Base-by-base conservation (phyloP, 2,888 invertebrate genomes). In the Nemapogon koenigi region DNA sequence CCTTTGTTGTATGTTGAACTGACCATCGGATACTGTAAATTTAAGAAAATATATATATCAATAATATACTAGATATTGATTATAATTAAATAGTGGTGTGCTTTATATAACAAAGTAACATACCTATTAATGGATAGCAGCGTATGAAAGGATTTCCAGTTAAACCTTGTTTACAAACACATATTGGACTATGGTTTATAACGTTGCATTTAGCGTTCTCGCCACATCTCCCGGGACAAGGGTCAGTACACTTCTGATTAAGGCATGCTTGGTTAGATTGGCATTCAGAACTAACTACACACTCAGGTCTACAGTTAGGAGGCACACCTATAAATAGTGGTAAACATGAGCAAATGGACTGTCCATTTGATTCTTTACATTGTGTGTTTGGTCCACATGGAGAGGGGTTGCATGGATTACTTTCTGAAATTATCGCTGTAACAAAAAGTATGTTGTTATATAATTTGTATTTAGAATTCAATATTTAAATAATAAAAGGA, bases 341-440 rank as follows among this genome's bases (percentile, higher is more conserved):
- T 31, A 84, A 63, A 55, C 89, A 90, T 2, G 87, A 86, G 54
- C 89, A 89, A 4, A 88, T 85, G 1, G 88, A 86, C 57, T 89
- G 88, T 7, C 82, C 81, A 52, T 89, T 88, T 3, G 84, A 72
- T 60, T 84, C 84, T 41, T 87, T 83, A 53, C 91, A 91, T 57
- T 89, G 88, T 49, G 90, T 89, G 54, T 89, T 88, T 1, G 88
- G 84, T 39, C 90, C 90, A 57, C 90, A 90, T 1, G 88, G 89
- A 30, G 87, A 83, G 32, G 76, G 76, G 44, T 42, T 62, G 41
- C 78, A 78, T 13, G 71, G 67, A 48, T 67, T 64, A 8, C 43
- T 53, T 50, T 65, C 65, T 19, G 57, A 39, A 30, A 61, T 29
- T 50, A 57, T 51, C 26, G 72, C 76, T 76, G 45, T 39, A 68